Evolutionary conservation across 2,888 invertebrate genomes (phyloP).

Genomic region (Omphaloscelis lunosa): DNA sequence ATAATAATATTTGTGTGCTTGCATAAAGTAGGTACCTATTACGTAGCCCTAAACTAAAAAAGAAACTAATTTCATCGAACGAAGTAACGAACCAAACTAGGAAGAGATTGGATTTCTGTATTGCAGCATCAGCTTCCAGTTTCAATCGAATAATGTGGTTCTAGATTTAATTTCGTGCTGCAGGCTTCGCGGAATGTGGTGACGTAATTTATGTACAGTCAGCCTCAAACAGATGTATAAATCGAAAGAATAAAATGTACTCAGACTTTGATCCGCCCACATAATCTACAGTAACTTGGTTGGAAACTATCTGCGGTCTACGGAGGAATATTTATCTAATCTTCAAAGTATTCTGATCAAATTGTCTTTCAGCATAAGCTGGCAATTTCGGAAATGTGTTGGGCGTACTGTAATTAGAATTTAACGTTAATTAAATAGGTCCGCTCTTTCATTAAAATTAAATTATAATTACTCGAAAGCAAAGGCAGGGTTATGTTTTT

Average conservation of each 20-base stretch:
- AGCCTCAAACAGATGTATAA: not conserved
- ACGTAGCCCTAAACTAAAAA: not conserved
- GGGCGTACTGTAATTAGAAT: not conserved
- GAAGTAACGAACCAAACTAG: conserved; percentile 23
- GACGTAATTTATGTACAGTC: not conserved
- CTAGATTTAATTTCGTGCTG: conserved; percentile 30
- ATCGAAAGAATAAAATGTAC: not conserved
- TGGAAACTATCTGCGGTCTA: not conserved
- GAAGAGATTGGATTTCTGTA: not conserved
- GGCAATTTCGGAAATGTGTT: not conserved
- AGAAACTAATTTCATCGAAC: not conserved
- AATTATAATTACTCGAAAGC: not conserved
- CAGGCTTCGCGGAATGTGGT: conserved; percentile 3
- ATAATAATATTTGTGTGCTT: too few relatives aligned
- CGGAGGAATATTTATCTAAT: conserved; percentile 2
- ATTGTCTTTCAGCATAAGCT: conserved; percentile 1
- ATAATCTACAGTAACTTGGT: not conserved
- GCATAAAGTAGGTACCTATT: not conserved
- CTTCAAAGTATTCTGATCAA: not conserved
- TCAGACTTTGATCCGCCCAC: not conserved
- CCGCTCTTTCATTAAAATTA: not conserved
- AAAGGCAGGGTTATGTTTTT: not conserved
- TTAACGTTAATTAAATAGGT: too few relatives aligned
- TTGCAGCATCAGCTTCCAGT: conserved; percentile 3
- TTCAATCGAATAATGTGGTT: conserved; percentile 22